These are phyloP conservation scores for Spea bombifrons DNA, from an alignment of 2,113 vertebrate genomes.

Conservation along the genomic window DNA sequence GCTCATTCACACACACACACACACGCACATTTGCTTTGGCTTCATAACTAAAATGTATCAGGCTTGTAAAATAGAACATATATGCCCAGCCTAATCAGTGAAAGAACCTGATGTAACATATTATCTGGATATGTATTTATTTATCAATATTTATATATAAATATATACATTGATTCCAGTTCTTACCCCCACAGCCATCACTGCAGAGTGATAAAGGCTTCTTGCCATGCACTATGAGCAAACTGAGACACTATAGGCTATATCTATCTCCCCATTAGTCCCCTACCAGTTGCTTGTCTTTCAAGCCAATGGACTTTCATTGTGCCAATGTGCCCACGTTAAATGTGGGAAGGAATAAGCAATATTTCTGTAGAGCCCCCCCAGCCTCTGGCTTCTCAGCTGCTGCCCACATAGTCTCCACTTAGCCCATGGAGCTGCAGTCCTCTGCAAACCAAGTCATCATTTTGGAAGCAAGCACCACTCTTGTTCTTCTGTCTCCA, in stretches of 20 bases:
- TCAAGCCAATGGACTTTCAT: not conserved
- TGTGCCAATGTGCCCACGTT: no score
- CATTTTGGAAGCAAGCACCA: not conserved
- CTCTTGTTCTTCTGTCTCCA: no score
- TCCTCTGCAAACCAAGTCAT: not conserved
- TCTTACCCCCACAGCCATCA: no score
- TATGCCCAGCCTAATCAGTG: not conserved
- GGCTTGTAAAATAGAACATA: constrained; percentile 14
- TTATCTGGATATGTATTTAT: not conserved
- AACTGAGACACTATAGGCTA: not conserved
- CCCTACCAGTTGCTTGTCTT: constrained; percentile 39
- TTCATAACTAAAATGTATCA: constrained; percentile 1
- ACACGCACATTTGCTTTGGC: constrained; percentile 11
- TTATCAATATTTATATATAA: not conserved
- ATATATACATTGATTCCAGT: no score
- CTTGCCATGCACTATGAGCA: not conserved
- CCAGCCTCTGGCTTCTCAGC: constrained; percentile 41
- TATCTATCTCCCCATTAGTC: not conserved
- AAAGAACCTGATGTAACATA: not conserved
- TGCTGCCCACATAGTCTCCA: constrained; percentile 15
- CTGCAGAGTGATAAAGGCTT: constrained; percentile 2
- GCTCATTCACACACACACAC: constrained; percentile 20
- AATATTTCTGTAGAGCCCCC: not conserved
- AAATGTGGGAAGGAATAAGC: no score
- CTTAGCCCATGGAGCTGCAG: not conserved